These are phyloP conservation scores for Trachelus iudaicus DNA, from an alignment of 2,888 invertebrate genomes.

Conservation along the genomic window DNA sequence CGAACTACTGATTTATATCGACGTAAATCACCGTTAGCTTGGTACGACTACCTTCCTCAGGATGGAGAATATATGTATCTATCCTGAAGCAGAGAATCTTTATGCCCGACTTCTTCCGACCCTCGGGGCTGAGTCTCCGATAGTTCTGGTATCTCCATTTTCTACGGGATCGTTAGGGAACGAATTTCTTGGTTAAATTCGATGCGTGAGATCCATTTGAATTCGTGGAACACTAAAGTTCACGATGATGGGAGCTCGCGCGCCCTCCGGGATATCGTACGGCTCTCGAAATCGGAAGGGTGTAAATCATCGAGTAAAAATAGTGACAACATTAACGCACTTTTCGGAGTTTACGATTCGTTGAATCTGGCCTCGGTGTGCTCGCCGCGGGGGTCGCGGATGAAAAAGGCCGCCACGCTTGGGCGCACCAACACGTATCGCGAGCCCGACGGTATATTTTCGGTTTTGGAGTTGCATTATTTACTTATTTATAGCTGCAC, in stretches of 20 bases:
- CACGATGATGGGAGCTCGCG: neutral
- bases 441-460: slow-evolving; percentile 7
- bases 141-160: neutral
- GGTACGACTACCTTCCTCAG: slow-evolving; percentile 25
- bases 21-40: slow-evolving; percentile 39
- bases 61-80: neutral
- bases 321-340: slow-evolving; percentile 26
- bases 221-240: neutral
- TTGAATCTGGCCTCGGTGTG: slow-evolving; percentile 19
- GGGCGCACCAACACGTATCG: neutral
- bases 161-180: neutral
- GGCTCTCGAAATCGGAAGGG: slow-evolving; percentile 17
- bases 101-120: neutral
- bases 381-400: slow-evolving; percentile 24
- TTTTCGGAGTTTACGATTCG: slow-evolving; percentile 24
- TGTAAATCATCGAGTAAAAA: slow-evolving; percentile 20
- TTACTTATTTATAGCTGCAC: slow-evolving; percentile 33
- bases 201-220: neutral
- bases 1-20: slow-evolving; percentile 39
- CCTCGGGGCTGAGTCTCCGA: neutral
- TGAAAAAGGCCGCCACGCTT: slow-evolving; percentile 24
- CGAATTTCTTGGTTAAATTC: neutral
- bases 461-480: slow-evolving; percentile 2
- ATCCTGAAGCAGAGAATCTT: neutral
- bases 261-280: neutral